Percentiles rank a stretch among this genome's conserved stretches.
Evolutionary conservation across 2,888 invertebrate genomes (phyloP).

Genomic region (Antitype chi): DNA sequence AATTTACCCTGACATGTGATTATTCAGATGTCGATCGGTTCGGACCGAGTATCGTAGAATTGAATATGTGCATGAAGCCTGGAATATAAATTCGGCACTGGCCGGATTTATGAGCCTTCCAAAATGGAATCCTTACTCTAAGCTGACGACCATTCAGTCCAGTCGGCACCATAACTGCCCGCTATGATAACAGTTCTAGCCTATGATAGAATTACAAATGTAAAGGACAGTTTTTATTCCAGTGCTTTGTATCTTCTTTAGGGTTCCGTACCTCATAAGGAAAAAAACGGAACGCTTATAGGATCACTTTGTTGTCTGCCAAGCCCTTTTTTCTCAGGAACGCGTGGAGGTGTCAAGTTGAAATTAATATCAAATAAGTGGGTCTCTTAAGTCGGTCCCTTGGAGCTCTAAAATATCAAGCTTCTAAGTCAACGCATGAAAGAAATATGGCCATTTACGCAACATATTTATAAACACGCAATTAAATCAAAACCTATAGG

Average conservation of each 20-base stretch:
- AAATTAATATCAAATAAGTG: neutral
- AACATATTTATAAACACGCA: neutral
- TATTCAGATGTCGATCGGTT: constrained; percentile 71
- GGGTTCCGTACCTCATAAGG: neutral
- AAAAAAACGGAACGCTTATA: neutral
- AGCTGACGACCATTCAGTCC: constrained; percentile 50
- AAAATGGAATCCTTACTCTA: constrained; percentile 54
- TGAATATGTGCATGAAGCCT: constrained; percentile 68
- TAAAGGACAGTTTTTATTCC: constrained; percentile 4
- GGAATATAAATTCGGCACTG: constrained; percentile 69
- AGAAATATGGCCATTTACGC: neutral
- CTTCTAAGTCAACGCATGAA: neutral
- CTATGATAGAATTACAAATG: constrained; percentile 27
- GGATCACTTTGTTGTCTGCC: neutral
- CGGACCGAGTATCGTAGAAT: constrained; percentile 62
- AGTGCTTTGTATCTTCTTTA: neutral
- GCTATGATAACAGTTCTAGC: constrained; percentile 25
- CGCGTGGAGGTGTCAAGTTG: neutral
- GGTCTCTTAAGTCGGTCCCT: neutral
- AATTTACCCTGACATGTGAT: constrained; percentile 68
- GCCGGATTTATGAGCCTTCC: constrained; percentile 67
- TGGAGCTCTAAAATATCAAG: neutral
- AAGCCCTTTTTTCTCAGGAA: neutral
- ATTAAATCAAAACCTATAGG: neutral
- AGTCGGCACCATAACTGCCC: constrained; percentile 37